phyloP scores from a whole-genome alignment of 2,797 vertebrate genomes.

The Xyrichtys novacula region DNA sequence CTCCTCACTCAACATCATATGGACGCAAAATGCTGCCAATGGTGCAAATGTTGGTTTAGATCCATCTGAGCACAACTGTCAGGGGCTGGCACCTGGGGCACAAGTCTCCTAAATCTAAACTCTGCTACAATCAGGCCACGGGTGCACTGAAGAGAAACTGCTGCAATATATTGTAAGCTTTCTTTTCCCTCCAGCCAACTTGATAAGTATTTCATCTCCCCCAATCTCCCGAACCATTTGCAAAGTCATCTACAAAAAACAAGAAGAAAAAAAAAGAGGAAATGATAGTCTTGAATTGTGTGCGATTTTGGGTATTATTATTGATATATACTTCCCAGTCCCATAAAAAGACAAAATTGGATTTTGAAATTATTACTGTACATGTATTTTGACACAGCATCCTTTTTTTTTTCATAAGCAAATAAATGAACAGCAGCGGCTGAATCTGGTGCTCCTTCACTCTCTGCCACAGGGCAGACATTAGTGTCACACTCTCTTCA shows the following conservation, averaged over 20 bases:
- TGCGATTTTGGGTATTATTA: constrained; percentile 63
- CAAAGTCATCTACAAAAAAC: constrained; percentile 52
- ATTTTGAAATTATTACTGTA: constrained; percentile 73
- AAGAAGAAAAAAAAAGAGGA: no score
- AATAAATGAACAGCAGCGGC: constrained; percentile 76
- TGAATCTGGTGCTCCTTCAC: constrained; percentile 58
- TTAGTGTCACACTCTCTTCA: constrained; percentile 80
- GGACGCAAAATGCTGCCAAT: constrained; percentile 76
- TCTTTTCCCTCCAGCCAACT: constrained; percentile 48
- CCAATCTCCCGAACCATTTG: constrained; percentile 63
- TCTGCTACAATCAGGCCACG: constrained; percentile 66
- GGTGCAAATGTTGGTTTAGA: constrained; percentile 75
- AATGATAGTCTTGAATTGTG: constrained; percentile 54
- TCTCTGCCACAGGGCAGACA: constrained; percentile 80
- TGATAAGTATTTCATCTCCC: constrained; percentile 66
- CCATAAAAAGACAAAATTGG: constrained; percentile 65
- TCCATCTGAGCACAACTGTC: constrained; percentile 74
- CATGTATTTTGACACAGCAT: constrained; percentile 65
- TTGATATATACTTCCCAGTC: constrained; percentile 67
- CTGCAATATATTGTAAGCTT: constrained; percentile 55
- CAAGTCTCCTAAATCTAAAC: constrained; percentile 59
- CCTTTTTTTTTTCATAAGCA: constrained; percentile 61
- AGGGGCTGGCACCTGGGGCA: constrained; percentile 67
- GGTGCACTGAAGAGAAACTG: constrained; percentile 64
- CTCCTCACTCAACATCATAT: constrained; percentile 76